Percentiles rank a stretch among this genome's conserved stretches.
These are phyloP conservation scores for Enoplosus armatus DNA, from an alignment of 2,797 vertebrate species.

Conservation along the genomic window DNA sequence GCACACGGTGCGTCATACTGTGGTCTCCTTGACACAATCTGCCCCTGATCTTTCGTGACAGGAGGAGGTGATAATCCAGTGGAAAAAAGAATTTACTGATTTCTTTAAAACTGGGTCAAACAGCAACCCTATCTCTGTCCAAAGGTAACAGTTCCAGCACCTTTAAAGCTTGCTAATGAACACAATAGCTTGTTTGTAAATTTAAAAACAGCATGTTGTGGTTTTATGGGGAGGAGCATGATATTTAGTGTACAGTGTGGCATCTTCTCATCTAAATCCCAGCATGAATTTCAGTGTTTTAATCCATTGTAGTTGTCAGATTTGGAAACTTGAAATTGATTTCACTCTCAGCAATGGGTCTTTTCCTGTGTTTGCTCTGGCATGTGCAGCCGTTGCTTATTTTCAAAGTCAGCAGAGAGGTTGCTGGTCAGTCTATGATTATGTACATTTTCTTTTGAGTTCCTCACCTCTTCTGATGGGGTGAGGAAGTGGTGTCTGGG, in stretches of 20 bases:
- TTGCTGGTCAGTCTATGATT: constrained; percentile 80
- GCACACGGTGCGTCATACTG: constrained; percentile 36
- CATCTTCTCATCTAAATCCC: background rate
- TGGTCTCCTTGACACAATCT: constrained; percentile 50
- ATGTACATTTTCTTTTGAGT: constrained; percentile 67
- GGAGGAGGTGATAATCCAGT: constrained; percentile 42
- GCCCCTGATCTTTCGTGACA: constrained; percentile 59
- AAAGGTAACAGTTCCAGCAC: background rate
- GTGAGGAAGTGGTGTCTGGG: constrained; percentile 82
- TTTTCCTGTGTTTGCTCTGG: constrained; percentile 86
- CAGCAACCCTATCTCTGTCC: background rate
- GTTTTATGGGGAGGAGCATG: background rate
- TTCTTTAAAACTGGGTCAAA: background rate
- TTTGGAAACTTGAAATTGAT: constrained; percentile 66
- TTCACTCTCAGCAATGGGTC: constrained; percentile 76
- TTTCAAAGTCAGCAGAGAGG: constrained; percentile 85
- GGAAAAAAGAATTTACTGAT: constrained; percentile 47
- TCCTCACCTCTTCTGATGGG: constrained; percentile 63
- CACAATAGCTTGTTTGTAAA: no score
- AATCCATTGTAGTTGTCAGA: constrained; percentile 30
- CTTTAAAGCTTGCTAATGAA: background rate
- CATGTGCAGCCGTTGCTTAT: constrained; percentile 74
- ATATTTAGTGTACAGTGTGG: background rate
- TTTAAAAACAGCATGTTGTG: background rate
- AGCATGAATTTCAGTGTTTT: constrained; percentile 7